Evolutionary conservation across 2,797 vertebrate genomes (phyloP).

Genomic region (Phataginus tricuspis): DNA sequence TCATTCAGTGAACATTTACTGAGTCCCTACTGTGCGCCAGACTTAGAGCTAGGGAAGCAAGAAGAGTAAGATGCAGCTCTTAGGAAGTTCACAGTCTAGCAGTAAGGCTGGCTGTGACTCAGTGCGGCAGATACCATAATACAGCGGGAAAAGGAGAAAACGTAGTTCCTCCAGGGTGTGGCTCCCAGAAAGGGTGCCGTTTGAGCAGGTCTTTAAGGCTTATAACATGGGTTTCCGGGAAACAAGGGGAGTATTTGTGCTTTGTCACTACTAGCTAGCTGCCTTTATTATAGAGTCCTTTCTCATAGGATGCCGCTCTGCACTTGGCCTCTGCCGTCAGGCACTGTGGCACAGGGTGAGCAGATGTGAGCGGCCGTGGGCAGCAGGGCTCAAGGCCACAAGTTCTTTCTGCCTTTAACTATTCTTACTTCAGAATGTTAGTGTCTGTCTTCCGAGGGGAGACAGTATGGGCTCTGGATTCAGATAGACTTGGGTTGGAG

Average conservation of each 20-base stretch:
- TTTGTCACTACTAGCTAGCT: background rate
- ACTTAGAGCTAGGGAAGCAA: background rate
- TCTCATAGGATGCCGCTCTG: background rate
- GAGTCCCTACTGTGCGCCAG: background rate
- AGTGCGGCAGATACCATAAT: background rate
- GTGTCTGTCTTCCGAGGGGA: background rate
- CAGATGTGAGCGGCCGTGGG: background rate
- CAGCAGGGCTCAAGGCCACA: background rate
- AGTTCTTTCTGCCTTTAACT: constrained; percentile 9
- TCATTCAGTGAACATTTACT: background rate
- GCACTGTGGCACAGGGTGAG: background rate
- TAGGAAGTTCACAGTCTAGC: background rate
- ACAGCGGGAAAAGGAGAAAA: background rate
- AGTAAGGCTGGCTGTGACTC: background rate
- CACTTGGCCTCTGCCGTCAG: background rate
- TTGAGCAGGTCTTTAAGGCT: background rate
- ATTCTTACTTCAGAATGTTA: background rate
- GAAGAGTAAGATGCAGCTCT: background rate
- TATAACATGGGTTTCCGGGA: background rate
- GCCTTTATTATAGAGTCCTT: constrained; percentile 1
- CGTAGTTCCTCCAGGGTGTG: background rate
- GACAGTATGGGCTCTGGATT: background rate
- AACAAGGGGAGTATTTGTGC: background rate
- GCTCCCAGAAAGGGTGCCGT: background rate
- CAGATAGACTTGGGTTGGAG: background rate